These are phyloP conservation scores for Coluber constrictor DNA, from an alignment of 2,797 vertebrate species.

Conservation along the genomic window DNA sequence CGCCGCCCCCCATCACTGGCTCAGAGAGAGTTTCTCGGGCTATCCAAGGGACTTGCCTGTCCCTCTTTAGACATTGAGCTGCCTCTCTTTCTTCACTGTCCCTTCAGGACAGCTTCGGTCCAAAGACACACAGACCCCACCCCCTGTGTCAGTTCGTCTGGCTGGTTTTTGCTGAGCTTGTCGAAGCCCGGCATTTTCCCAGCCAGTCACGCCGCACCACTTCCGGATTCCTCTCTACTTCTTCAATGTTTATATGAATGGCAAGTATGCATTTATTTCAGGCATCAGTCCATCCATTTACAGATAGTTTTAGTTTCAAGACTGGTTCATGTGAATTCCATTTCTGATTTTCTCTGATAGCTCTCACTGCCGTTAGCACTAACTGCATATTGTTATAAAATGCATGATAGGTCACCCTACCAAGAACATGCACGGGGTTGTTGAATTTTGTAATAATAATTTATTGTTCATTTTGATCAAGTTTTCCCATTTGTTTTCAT, in stretches of 20 bases:
- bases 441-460: slow-evolving; percentile 38
- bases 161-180: too few relatives aligned
- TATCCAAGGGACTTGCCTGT: too few relatives aligned
- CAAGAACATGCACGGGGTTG: slow-evolving; percentile 21
- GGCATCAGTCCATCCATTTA: slow-evolving; percentile 18
- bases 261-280: slow-evolving; percentile 25
- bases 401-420: not conserved
- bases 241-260: slow-evolving; percentile 17
- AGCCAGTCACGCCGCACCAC: too few relatives aligned
- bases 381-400: slow-evolving; percentile 5
- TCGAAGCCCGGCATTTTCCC: too few relatives aligned
- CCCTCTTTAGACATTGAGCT: too few relatives aligned
- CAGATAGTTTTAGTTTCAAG: not conserved
- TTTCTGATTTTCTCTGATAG: not conserved
- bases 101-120: too few relatives aligned
- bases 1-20: too few relatives aligned
- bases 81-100: too few relatives aligned
- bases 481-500: slow-evolving; percentile 49
- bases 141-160: too few relatives aligned
- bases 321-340: not conserved
- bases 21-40: too few relatives aligned
- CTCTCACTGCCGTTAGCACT: slow-evolving; percentile 12
- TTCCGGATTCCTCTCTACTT: not conserved
- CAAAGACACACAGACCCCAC: too few relatives aligned
- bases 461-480: slow-evolving; percentile 44